Evolutionary conservation across 2,888 invertebrate species (phyloP).

Genomic region (Meiosimyza decipiens): DNA sequence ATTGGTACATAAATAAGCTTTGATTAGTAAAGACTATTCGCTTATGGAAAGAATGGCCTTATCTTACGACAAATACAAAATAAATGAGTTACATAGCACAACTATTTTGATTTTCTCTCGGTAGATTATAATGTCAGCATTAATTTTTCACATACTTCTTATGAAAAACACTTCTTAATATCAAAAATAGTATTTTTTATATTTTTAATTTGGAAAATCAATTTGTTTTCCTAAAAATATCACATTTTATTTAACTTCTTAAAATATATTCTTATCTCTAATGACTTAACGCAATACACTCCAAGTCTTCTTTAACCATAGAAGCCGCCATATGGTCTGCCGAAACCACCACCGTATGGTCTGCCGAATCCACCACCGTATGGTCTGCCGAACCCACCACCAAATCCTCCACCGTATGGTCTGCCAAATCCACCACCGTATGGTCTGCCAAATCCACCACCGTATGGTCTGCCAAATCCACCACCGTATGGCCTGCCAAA

Average conservation of each 20-base stretch:
- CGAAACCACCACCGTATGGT: slow-evolving; percentile 39
- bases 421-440: slow-evolving; percentile 34
- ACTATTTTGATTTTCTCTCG: no score
- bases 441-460: slow-evolving; percentile 32
- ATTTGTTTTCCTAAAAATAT: background rate
- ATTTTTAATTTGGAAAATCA: background rate
- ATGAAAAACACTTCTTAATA: no score
- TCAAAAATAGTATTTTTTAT: no score
- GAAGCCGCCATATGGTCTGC: slow-evolving; percentile 33
- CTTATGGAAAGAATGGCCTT: no score
- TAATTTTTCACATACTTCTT: no score
- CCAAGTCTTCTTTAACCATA: slow-evolving; percentile 37
- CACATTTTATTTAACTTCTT: background rate
- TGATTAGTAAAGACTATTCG: no score
- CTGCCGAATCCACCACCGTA: slow-evolving; percentile 29
- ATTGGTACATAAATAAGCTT: no score
- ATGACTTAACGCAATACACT: background rate
- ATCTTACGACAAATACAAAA: no score
- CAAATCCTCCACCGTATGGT: slow-evolving; percentile 43
- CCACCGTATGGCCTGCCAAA: background rate
- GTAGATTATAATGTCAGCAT: no score
- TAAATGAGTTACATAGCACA: no score
- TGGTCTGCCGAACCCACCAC: slow-evolving; percentile 39
- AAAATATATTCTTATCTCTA: background rate
- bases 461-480: no score